These are phyloP conservation scores for Labrus mixtus DNA, from an alignment of 2,113 vertebrate species.

Conservation along the genomic window DNA sequence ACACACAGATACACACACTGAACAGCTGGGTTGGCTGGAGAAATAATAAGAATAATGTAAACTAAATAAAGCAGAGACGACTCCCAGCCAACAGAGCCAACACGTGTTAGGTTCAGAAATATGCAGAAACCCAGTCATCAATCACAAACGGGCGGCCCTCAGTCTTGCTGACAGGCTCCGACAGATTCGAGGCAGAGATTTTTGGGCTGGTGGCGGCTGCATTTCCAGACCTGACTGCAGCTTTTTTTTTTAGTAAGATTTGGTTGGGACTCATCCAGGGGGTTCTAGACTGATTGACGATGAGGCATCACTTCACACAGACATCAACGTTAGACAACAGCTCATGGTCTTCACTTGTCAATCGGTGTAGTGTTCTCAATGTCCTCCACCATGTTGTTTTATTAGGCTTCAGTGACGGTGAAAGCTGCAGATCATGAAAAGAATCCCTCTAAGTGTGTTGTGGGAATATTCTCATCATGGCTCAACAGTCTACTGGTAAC, in stretches of 20 bases:
- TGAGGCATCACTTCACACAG: conserved; percentile 40
- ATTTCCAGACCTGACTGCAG: conserved; percentile 27
- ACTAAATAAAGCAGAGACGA: conserved; percentile 56
- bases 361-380: not conserved
- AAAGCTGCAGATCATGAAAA: conserved; percentile 35
- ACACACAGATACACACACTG: conserved; percentile 20
- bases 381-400: conserved; percentile 46
- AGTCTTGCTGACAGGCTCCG: conserved; percentile 49
- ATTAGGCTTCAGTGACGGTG: conserved; percentile 39
- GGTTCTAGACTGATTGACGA: conserved; percentile 28
- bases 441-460: conserved; percentile 18
- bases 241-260: conserved; percentile 18
- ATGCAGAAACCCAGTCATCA: conserved; percentile 53
- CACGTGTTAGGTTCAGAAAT: conserved; percentile 58
- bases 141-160: conserved; percentile 50
- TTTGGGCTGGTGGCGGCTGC: conserved; percentile 6
- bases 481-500: conserved; percentile 47
- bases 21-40: conserved; percentile 51
- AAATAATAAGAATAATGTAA: conserved; percentile 74
- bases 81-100: conserved; percentile 44
- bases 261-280: conserved; percentile 29
- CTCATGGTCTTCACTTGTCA: conserved; percentile 43
- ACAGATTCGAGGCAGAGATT: conserved; percentile 20
- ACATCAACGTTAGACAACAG: conserved; percentile 11
- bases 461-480: conserved; percentile 62